These are phyloP conservation scores for Megalops cyprinoides DNA, from an alignment of 2,797 vertebrate species.

Conservation along the genomic window DNA sequence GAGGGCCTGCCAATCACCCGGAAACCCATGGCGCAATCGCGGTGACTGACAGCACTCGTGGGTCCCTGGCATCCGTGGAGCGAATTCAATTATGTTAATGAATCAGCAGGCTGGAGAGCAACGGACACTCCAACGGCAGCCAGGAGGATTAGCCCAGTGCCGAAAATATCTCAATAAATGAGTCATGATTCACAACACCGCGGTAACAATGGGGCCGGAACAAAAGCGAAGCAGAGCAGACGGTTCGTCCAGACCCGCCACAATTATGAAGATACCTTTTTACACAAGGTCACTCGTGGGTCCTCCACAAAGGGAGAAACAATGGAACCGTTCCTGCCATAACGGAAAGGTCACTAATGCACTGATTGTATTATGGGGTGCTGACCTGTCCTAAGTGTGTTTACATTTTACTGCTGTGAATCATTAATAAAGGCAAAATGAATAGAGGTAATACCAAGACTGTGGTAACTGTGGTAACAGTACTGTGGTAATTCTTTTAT, in stretches of 20 bases:
- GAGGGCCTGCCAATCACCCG: not conserved
- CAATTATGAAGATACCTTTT: too few species aligned
- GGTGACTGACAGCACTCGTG: conserved; percentile 5
- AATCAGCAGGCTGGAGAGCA: not conserved
- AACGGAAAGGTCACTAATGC: conserved; percentile 2
- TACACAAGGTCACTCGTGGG: not conserved
- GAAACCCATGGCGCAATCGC: not conserved
- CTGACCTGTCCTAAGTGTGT: not conserved
- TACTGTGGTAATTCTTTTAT: too few species aligned
- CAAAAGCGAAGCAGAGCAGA: not conserved
- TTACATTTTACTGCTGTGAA: not conserved
- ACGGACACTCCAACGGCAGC: not conserved
- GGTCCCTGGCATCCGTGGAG: not conserved
- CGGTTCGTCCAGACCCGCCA: not conserved
- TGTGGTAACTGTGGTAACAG: too few species aligned
- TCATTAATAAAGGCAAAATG: not conserved
- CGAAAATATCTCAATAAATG: not conserved
- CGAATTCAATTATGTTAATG: conserved; percentile 17
- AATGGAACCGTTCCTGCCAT: not conserved
- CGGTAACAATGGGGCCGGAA: not conserved
- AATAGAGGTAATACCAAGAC: not conserved
- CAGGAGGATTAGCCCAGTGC: not conserved
- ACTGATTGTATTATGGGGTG: not conserved
- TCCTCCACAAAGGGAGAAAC: not conserved
- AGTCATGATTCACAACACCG: not conserved